These are phyloP conservation scores for Argyresthia albistria DNA, from an alignment of 2,888 invertebrate genomes.

Conservation along the genomic window DNA sequence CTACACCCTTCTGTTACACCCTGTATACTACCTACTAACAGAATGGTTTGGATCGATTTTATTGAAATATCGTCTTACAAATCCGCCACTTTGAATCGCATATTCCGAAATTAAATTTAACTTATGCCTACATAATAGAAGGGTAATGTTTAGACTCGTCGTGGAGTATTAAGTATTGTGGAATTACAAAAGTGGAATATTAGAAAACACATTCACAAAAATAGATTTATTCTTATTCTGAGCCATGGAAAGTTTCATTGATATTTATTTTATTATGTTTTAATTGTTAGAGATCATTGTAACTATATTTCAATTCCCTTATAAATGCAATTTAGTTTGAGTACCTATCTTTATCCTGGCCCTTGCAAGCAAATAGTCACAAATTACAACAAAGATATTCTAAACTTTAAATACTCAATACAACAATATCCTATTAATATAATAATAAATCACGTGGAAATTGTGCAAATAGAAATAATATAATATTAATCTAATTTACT, in stretches of 20 bases:
- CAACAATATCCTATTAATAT: background rate
- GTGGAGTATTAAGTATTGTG: conserved; percentile 30
- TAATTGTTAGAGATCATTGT: conserved; percentile 8
- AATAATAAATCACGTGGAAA: background rate
- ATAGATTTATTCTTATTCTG: conserved; percentile 26
- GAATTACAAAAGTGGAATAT: conserved; percentile 30
- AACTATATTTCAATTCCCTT: conserved; percentile 42
- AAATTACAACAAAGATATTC: background rate
- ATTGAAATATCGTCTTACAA: no score
- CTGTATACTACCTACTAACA: background rate
- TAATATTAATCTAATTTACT: background rate
- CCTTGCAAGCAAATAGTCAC: background rate
- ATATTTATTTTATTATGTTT: conserved; percentile 13
- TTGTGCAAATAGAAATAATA: background rate
- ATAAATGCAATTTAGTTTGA: background rate
- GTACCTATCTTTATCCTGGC: background rate
- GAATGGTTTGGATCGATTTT: no score
- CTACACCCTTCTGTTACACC: no score
- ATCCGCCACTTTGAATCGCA: background rate
- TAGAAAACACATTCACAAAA: conserved; percentile 30
- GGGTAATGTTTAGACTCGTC: conserved; percentile 34
- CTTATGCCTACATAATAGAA: conserved; percentile 16
- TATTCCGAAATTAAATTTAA: no score
- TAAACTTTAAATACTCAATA: background rate
- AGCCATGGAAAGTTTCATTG: conserved; percentile 40